These are phyloP conservation scores for Ictidomys tridecemlineatus DNA, from an alignment of 2,113 vertebrate species.

Conservation along the genomic window DNA sequence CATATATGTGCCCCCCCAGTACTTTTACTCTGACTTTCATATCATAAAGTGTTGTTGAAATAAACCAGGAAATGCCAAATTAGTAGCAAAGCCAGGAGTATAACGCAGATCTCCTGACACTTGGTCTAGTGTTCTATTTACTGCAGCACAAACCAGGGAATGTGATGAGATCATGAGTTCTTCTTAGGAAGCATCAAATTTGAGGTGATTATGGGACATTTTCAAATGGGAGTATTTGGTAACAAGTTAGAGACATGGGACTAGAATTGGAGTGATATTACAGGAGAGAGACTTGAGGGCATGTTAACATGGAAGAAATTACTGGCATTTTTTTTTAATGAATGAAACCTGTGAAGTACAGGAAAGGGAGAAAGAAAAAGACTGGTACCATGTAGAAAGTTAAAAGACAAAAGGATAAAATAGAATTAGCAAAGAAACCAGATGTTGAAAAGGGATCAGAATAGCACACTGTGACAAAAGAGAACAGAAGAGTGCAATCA, in stretches of 20 bases:
- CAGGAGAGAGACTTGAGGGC: background rate
- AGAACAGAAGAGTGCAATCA: background rate
- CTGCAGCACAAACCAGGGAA: background rate
- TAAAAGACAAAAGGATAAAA: background rate
- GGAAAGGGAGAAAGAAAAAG: background rate
- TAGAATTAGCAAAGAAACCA: background rate
- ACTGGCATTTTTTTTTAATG: conserved; percentile 20
- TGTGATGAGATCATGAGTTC: background rate
- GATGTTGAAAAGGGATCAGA: background rate
- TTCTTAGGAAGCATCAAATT: background rate
- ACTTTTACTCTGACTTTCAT: background rate
- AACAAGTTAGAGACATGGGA: background rate
- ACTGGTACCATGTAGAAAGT: background rate
- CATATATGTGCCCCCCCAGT: background rate
- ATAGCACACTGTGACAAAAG: background rate
- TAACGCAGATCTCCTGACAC: background rate
- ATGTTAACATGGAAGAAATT: conserved; percentile 18
- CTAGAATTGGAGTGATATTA: background rate
- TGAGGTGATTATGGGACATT: background rate
- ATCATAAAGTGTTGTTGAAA: background rate
- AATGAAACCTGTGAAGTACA: background rate
- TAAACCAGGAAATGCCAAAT: background rate
- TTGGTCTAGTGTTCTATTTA: conserved; percentile 1
- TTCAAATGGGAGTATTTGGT: conserved; percentile 28
- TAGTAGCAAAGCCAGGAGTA: background rate